Evolutionary conservation across 2,113 vertebrate genomes (phyloP), one percentile per base, ranked within the genome.

Genomic region (Pitta sordida): DNA sequence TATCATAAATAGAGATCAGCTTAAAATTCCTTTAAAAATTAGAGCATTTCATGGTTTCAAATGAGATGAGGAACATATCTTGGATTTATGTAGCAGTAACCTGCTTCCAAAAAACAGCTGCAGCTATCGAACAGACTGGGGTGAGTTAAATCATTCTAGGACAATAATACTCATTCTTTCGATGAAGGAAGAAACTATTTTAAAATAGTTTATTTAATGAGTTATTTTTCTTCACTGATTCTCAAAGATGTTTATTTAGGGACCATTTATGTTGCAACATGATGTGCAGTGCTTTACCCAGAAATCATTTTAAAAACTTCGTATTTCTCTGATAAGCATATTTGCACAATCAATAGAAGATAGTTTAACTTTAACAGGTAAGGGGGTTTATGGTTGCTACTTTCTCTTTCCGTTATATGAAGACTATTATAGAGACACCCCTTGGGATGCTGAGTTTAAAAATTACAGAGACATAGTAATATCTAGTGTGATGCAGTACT

Each of bases 341-440:
- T 89, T 85, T 78, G 74, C 69, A 93, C 73, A 64, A 97, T 98
- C 97, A 95, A 96, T 97, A 97, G 65, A 71, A 95, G 49, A 88
- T 59, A 73, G 77, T 88, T 80, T 91, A 96, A 93, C 39, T 84
- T 88, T 94, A 97, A 92, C 55, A 96, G 94, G 95, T 82, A 94
- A 95, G n/a, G 52, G 32, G 13, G 65, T 97, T 97, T 96, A 96
- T 93, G 52, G 94, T 86, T 94, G 75, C 89, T 95, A 14, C 80
- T 89, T 96, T 93, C 15, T 70, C 94, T 94, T 89, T 79, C 90
- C 94, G 83, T 95, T 92, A 83, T 83, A 88, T 48, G 36, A 95
- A 73, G 67, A 44, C 56, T 93, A 63, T 93, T 96, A 91, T 7
- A 83, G 75, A 78, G 19, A 68, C 7, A 90, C 75, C 91, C 79